These are phyloP conservation scores for Hartigia nigra DNA, from an alignment of 2,888 invertebrate species.

Conservation along the genomic window DNA sequence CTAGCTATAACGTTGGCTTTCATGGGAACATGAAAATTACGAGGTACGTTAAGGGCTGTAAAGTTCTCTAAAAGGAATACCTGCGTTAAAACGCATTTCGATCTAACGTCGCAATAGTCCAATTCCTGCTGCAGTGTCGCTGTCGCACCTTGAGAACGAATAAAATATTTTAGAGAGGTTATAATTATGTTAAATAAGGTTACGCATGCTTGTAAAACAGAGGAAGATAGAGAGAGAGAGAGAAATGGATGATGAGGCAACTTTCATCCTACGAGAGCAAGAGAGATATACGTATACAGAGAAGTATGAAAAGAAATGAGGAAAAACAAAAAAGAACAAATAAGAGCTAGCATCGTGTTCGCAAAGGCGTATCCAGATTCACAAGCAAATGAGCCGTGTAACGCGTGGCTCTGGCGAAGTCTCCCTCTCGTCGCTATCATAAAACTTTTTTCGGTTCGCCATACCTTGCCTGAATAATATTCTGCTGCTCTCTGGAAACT, in stretches of 20 bases:
- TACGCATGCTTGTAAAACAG: constrained; percentile 26
- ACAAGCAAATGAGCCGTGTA: neutral
- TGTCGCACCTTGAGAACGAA: constrained; percentile 12
- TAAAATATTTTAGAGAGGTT: constrained; percentile 23
- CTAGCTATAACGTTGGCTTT: neutral
- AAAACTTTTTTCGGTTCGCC: neutral
- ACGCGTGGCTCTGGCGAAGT: neutral
- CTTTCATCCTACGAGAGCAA: neutral
- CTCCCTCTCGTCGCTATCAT: neutral
- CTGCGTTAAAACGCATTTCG: constrained; percentile 29
- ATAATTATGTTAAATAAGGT: constrained; percentile 2
- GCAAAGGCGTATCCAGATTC: neutral
- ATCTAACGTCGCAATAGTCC: constrained; percentile 12
- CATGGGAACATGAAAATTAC: constrained; percentile 45
- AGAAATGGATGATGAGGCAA: neutral
- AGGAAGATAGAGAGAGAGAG: no score
- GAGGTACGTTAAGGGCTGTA: constrained; percentile 47
- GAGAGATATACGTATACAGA: neutral
- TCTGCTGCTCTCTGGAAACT: neutral
- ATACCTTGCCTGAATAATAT: neutral
- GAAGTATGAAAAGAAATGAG: neutral
- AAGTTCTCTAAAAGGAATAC: constrained; percentile 31
- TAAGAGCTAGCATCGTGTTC: neutral
- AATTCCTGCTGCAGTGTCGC: neutral
- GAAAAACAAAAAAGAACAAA: neutral